These are phyloP conservation scores for Coenobita brevimanus DNA, from an alignment of 1,140 invertebrate genomes.

Conservation along the genomic window DNA sequence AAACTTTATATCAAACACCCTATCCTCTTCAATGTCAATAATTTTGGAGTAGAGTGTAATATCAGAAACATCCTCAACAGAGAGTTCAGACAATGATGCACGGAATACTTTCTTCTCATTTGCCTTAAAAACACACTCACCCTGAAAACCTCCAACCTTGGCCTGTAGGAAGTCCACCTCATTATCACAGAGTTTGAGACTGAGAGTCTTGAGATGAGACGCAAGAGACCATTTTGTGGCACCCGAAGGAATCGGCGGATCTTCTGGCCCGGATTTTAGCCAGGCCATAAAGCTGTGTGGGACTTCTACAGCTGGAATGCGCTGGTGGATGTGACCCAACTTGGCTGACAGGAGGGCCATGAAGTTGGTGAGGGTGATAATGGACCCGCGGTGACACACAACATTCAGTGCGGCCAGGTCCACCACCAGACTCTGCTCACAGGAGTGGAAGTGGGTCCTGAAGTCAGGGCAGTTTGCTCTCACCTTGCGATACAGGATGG, in stretches of 20 bases:
- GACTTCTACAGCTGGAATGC: slow-evolving; percentile 45
- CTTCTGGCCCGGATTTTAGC: slow-evolving; percentile 41
- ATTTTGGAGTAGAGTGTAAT: slow-evolving; percentile 86
- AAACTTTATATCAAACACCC: slow-evolving; percentile 85
- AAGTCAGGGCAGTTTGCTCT: slow-evolving; percentile 87
- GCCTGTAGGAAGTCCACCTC: slow-evolving; percentile 83
- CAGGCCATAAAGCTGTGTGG: slow-evolving; percentile 48
- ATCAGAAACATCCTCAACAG: slow-evolving; percentile 83
- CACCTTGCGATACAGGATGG: slow-evolving; percentile 85
- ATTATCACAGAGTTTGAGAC: slow-evolving; percentile 68
- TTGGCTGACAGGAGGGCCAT: slow-evolving; percentile 69
- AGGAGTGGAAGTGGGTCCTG: slow-evolving; percentile 84
- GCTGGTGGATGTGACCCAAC: slow-evolving; percentile 48
- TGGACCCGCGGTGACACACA: slow-evolving; percentile 82
- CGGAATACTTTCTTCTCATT: slow-evolving; percentile 85
- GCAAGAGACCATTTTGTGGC: slow-evolving; percentile 68
- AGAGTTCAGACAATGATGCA: slow-evolving; percentile 80
- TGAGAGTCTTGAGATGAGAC: slow-evolving; percentile 53
- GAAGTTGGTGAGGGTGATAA: slow-evolving; percentile 82
- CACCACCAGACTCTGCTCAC: slow-evolving; percentile 84
- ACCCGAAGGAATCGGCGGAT: slow-evolving; percentile 65
- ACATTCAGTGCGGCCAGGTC: slow-evolving; percentile 81
- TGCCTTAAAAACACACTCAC: slow-evolving; percentile 81
- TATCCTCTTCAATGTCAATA: slow-evolving; percentile 84
- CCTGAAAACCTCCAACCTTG: slow-evolving; percentile 72